Percentiles rank a stretch among this genome's conserved stretches.
Conservation (phyloP, 2,888 invertebrate species). For the Cantharis lateralis region DNA sequence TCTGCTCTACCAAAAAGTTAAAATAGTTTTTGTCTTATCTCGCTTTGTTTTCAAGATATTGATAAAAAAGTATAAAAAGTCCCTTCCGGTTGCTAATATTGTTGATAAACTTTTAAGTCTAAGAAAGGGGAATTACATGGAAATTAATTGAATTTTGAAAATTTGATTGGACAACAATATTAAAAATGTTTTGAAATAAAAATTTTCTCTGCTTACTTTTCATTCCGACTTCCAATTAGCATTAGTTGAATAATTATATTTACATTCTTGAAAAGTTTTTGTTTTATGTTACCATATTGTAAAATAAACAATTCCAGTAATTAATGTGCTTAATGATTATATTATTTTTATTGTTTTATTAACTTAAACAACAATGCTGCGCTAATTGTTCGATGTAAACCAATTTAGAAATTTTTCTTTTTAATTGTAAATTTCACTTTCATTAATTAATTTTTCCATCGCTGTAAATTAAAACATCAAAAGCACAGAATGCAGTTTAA, state of each 20-base stretch:
- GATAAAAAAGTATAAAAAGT: too few species aligned
- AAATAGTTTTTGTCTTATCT: too few species aligned
- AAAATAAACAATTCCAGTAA: background rate
- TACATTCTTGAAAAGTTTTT: background rate
- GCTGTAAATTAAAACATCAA: background rate
- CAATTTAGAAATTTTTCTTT: background rate
- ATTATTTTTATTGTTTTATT: background rate
- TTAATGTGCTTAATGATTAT: background rate
- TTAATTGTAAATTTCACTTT: background rate
- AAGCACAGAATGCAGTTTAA: background rate
- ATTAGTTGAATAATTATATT: background rate
- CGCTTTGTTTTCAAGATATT: too few species aligned
- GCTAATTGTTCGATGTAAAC: background rate
- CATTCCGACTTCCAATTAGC: too few species aligned
- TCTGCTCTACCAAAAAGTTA: too few species aligned
- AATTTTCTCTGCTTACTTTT: too few species aligned
- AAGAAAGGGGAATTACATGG: too few species aligned
- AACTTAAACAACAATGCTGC: background rate
- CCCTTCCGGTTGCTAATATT: too few species aligned
- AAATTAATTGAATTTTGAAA: too few species aligned
- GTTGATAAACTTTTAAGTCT: too few species aligned
- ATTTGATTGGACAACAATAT: too few species aligned
- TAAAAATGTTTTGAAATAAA: too few species aligned
- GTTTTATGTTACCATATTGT: background rate
- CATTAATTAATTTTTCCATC: background rate